These are phyloP conservation scores for Philonicus albiceps DNA, from an alignment of 2,888 invertebrate species.

Conservation along the genomic window DNA sequence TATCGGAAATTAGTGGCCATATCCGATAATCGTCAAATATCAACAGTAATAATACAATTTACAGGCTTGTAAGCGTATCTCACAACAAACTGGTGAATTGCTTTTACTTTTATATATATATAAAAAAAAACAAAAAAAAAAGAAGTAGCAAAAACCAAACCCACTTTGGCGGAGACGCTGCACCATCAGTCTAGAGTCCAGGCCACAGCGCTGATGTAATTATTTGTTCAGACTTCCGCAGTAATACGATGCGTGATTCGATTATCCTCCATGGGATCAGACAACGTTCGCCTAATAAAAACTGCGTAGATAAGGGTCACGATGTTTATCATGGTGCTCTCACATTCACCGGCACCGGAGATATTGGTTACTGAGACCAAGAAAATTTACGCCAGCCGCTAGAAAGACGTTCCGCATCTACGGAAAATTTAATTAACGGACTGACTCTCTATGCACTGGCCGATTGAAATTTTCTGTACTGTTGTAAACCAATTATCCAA, in stretches of 20 bases:
- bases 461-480: neutral
- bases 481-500: neutral
- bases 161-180: neutral
- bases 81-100: neutral
- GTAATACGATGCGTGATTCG: conserved; percentile 36
- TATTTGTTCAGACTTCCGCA: conserved; percentile 19
- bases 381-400: neutral
- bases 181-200: neutral
- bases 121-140: too few species aligned
- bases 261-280: conserved; percentile 13
- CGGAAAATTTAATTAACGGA: conserved; percentile 27
- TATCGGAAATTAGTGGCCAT: neutral
- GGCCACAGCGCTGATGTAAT: neutral
- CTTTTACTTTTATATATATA: neutral
- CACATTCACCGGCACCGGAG: neutral
- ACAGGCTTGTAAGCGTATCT: neutral
- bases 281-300: conserved; percentile 15
- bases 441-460: neutral
- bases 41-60: neutral
- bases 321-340: conserved; percentile 21
- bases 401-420: neutral
- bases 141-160: neutral
- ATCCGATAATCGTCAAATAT: neutral
- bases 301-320: conserved; percentile 31
- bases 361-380: neutral